Evolutionary conservation across 1,140 invertebrate genomes (phyloP).

Genomic region (Drosophila pruinosa): DNA sequence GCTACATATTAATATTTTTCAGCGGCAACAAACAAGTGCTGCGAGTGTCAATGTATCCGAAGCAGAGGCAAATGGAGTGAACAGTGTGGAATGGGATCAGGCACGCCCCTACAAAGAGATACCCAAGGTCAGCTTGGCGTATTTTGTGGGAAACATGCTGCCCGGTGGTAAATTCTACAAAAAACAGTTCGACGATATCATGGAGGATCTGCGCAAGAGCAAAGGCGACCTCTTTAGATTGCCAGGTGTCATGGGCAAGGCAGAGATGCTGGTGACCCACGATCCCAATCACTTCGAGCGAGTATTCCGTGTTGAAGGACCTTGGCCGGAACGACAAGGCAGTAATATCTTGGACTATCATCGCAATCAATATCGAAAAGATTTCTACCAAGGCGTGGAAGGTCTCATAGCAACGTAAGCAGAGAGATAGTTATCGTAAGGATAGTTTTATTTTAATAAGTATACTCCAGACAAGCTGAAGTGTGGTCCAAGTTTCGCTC

Average conservation of each 20-base stretch:
- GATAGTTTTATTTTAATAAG: no score
- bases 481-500: conserved; percentile 66
- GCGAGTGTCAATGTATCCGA: no score
- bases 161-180: conserved; percentile 71
- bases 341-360: conserved; percentile 58
- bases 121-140: no score
- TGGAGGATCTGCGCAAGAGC: conserved; percentile 30
- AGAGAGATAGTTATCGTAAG: no score
- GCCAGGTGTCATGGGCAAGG: conserved; percentile 54
- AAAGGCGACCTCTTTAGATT: conserved; percentile 61
- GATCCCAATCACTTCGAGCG: conserved; percentile 70
- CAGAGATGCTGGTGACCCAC: conserved; percentile 40
- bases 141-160: no score
- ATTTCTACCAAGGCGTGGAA: conserved; percentile 62
- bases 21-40: no score
- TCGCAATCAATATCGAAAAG: conserved; percentile 46
- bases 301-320: conserved; percentile 66
- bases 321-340: conserved; percentile 69
- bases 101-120: no score
- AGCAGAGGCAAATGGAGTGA: no score
- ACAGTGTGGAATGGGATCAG: no score
- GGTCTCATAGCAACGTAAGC: no score
- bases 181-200: conserved; percentile 45
- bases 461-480: conserved; percentile 59
- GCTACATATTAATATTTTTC: no score